Evolutionary conservation across 2,888 invertebrate species (phyloP), one percentile per base, ranked within the genome.

Genomic region (Drosophila siamana): DNA sequence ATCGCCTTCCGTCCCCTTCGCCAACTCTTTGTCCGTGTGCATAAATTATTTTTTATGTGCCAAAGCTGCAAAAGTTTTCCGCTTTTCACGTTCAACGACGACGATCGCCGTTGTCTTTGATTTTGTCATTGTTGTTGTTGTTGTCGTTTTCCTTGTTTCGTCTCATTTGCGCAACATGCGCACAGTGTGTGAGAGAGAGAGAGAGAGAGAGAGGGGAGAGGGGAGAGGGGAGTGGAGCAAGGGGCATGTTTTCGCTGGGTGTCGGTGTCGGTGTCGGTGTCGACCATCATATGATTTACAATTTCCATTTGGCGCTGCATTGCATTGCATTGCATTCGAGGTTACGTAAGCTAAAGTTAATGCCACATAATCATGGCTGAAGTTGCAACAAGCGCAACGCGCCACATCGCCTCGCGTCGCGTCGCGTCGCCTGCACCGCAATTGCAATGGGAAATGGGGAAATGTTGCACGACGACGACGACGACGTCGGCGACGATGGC

Each of bases 1-100:
- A n/a, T n/a, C n/a, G n/a, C n/a, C n/a, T n/a, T n/a, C n/a, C n/a
- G n/a, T 26, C 30, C 0, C 7, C 33, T 9, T 7, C 4, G 7
- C 0, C 8, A 11, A 4, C 30, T 30, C 30, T 30, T 33, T 33
- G 33, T n/a, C 33, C 41, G 30, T 9, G 52, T 24, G 24, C 33
- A 48, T 55, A 52, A 44, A 51, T 47, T 55, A 40, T 46, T 48
- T 50, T 78, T 85, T 79, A 71, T 87, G 87, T 81, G 78, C 77
- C 86, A 86, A 86, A 73, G 63, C 69, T 77, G 76, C 68, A 87
- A 91, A 90, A 91, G 80, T 91, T 91, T 91, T 91, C 91, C 91
- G 91, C 91, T 91, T 91, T 91, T 91, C 91, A 91, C 91, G 91
- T 91, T 91, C 91, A 91, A 91, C 90, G 91, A 89, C 88, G 90